Evolutionary conservation across 2,888 invertebrate genomes (phyloP).

Genomic region (Ariolimax columbianus): DNA sequence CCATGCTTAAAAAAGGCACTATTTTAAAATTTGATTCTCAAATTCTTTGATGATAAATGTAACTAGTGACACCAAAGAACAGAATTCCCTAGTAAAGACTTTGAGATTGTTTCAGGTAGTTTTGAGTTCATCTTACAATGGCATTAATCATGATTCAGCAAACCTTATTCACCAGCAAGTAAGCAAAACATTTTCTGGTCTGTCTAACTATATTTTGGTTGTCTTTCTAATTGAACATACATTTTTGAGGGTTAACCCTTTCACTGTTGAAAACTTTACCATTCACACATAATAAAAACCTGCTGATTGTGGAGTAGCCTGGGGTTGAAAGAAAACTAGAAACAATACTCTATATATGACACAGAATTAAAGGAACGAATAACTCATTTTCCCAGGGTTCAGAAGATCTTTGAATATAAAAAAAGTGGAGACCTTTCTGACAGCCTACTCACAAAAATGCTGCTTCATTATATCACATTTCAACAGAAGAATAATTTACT

Average conservation of each 20-base stretch:
- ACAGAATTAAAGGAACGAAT: too few species aligned
- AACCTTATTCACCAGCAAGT: neutral
- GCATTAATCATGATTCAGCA: neutral
- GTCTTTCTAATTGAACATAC: neutral
- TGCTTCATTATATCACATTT: neutral
- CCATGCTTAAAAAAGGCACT: conserved; percentile 35
- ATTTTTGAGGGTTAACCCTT: too few species aligned
- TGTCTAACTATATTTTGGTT: neutral
- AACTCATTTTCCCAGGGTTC: too few species aligned
- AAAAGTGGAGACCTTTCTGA: neutral
- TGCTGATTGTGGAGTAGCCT: too few species aligned
- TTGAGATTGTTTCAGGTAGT: neutral
- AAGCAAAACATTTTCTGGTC: neutral
- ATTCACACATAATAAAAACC: too few species aligned
- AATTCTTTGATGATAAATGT: conserved; percentile 22
- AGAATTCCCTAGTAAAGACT: neutral
- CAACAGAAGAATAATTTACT: neutral
- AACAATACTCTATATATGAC: too few species aligned
- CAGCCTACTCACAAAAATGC: neutral
- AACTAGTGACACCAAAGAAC: neutral
- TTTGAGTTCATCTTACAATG: neutral
- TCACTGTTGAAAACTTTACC: too few species aligned
- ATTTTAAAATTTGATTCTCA: conserved; percentile 28
- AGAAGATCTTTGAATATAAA: neutral
- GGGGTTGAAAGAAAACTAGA: too few species aligned